phyloP scores from a whole-genome alignment of 1,140 invertebrate genomes.

The Harpegnathos saltator region DNA sequence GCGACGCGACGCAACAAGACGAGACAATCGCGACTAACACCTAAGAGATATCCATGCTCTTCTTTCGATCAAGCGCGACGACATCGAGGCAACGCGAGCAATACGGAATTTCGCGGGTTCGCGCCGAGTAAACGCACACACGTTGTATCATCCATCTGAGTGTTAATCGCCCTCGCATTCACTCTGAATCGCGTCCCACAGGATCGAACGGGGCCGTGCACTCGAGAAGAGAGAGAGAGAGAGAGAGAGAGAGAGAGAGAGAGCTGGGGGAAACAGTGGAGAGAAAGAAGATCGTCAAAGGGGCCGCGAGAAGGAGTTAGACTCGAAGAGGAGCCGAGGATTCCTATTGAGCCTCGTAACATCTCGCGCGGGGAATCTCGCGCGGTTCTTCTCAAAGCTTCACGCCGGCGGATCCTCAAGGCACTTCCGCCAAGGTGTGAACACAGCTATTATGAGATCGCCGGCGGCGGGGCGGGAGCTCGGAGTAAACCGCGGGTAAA shows the following conservation, averaged over 20 bases:
- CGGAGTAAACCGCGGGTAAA: conserved; percentile 24
- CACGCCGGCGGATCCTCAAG: conserved; percentile 1
- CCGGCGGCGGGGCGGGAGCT: not conserved
- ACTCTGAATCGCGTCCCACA: conserved; percentile 1
- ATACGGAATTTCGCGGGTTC: not conserved
- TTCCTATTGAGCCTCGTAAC: not conserved
- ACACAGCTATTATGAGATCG: conserved; percentile 17
- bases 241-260: too few relatives aligned
- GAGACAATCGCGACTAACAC: too few relatives aligned
- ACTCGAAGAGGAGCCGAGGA: not conserved
- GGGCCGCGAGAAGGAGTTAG: not conserved
- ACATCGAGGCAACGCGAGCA: not conserved
- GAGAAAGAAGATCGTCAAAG: not conserved
- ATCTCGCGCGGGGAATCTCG: not conserved
- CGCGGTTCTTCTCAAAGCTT: conserved; percentile 5
- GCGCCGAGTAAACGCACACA: not conserved
- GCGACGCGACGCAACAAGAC: not conserved
- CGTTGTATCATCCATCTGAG: conserved; percentile 17
- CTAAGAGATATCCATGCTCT: too few relatives aligned
- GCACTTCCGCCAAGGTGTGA: conserved; percentile 43
- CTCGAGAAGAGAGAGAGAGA: too few relatives aligned
- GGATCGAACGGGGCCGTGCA: not conserved
- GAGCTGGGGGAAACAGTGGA: not conserved
- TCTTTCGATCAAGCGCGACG: conserved; percentile 4
- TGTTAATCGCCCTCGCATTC: conserved; percentile 7